A percentile compares a stretch with the other conserved stretches of the same genome.
Evolutionary conservation across 2,113 vertebrate species (phyloP).

Genomic region (Callaeas wilsoni): DNA sequence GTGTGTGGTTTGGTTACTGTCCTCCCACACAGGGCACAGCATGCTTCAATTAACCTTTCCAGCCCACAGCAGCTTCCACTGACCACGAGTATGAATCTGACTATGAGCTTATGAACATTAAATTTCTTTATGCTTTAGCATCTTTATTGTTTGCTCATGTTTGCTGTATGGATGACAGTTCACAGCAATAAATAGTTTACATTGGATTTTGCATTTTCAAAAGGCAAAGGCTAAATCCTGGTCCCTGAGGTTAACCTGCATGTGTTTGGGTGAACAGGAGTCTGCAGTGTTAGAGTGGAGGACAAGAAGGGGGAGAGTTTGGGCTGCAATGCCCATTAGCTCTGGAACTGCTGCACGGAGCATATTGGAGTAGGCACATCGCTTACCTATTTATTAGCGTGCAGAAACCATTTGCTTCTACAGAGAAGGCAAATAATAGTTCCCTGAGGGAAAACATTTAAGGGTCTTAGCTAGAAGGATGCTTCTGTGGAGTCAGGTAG

Average conservation of each 20-base stretch:
- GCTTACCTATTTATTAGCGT: not conserved
- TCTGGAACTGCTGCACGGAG: not conserved
- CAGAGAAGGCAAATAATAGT: not conserved
- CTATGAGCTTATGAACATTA: not conserved
- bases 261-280: not conserved
- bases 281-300: not conserved
- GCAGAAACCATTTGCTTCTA: not conserved
- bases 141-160: not conserved
- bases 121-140: not conserved
- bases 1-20: not conserved
- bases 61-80: not conserved
- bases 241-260: accelerated
- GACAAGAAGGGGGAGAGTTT: not conserved
- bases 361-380: not conserved
- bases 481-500: not conserved
- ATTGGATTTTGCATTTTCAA: not conserved
- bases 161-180: not conserved
- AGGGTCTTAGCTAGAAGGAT: not conserved
- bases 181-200: not conserved
- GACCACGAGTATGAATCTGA: not conserved
- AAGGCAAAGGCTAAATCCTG: not conserved
- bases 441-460: not conserved
- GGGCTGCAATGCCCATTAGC: not conserved
- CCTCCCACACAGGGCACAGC: not conserved
- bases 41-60: not conserved